These are phyloP conservation scores for Brachyistius frenatus DNA, from an alignment of 2,113 vertebrate species.

Conservation along the genomic window DNA sequence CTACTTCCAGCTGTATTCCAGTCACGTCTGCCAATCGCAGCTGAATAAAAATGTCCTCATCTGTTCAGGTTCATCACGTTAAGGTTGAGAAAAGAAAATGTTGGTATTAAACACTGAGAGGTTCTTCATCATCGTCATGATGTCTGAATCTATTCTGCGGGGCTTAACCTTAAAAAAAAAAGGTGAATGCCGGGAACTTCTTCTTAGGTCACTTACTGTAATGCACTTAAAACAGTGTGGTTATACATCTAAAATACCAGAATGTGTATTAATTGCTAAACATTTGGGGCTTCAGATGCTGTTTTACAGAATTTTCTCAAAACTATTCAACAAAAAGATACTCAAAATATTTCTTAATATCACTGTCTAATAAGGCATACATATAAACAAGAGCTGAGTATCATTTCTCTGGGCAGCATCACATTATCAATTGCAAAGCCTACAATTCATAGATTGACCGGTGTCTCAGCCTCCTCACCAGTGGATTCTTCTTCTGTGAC, in stretches of 20 bases:
- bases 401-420: no score
- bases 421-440: no score
- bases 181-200: conserved; percentile 17
- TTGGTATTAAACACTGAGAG: neutral
- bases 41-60: conserved; percentile 36
- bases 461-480: no score
- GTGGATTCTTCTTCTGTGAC: no score
- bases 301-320: neutral
- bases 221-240: neutral
- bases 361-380: no score
- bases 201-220: neutral
- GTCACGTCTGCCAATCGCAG: conserved; percentile 17
- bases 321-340: no score
- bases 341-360: no score
- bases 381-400: no score
- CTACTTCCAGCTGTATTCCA: conserved; percentile 27
- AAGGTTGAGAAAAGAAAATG: conserved; percentile 18
- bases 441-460: no score
- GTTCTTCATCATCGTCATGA: neutral
- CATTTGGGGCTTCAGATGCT: neutral
- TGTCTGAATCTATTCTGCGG: neutral
- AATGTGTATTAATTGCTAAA: neutral
- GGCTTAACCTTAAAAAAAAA: conserved; percentile 8
- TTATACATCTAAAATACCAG: conserved; percentile 5
- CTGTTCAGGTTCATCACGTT: conserved; percentile 19